Percentiles rank a stretch among this genome's conserved stretches.
Evolutionary conservation across 2,888 invertebrate species (phyloP).

Genomic region (Drosophila pseudotakahashii): DNA sequence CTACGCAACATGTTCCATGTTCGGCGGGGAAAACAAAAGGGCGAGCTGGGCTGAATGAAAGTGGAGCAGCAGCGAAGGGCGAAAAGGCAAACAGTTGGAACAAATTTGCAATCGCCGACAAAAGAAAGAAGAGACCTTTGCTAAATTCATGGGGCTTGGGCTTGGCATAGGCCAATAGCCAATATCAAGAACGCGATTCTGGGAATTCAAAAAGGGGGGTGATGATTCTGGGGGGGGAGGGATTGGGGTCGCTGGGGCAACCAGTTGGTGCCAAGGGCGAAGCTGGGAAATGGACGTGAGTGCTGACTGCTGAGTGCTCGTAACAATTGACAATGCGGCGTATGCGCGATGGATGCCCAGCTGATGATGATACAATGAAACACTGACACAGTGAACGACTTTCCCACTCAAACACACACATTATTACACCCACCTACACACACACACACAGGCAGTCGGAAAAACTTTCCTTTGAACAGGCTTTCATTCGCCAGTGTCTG

Average conservation of each 20-base stretch:
- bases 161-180: constrained; percentile 68
- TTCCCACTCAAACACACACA: constrained; percentile 36
- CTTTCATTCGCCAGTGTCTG: constrained; percentile 30
- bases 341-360: constrained; percentile 71
- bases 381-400: constrained; percentile 79
- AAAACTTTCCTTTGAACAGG: constrained; percentile 49
- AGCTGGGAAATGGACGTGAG: constrained; percentile 10
- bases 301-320: constrained; percentile 26
- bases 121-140: constrained; percentile 25
- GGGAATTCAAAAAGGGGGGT: constrained; percentile 31
- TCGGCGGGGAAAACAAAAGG: constrained; percentile 36
- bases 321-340: constrained; percentile 73
- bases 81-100: constrained; percentile 46
- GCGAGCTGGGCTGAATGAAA: constrained; percentile 41
- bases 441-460: constrained; percentile 10
- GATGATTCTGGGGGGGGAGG: constrained; percentile 25
- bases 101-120: constrained; percentile 55
- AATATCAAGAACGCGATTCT: constrained; percentile 71
- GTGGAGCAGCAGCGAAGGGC: constrained; percentile 60
- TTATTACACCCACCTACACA: constrained; percentile 24
- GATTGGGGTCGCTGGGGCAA: constrained; percentile 39
- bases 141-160: constrained; percentile 15
- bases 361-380: constrained; percentile 66
- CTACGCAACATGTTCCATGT: constrained; percentile 79
- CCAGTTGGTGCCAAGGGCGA: constrained; percentile 71